Conservation (phyloP, 2,888 invertebrate species). For the Drosophila fungiperda region DNA sequence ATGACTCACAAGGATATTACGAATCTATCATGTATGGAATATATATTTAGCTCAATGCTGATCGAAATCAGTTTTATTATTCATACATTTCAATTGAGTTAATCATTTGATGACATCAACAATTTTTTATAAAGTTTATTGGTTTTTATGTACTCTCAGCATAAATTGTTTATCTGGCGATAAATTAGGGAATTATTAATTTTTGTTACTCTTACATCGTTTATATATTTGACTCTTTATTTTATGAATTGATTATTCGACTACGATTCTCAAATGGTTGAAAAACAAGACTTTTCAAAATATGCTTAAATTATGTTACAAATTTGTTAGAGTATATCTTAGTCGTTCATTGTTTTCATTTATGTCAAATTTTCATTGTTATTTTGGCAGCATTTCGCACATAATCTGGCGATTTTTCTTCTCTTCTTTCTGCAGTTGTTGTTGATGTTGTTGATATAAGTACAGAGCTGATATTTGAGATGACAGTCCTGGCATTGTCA, state of each 20-base stretch:
- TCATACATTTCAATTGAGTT: conserved; percentile 11
- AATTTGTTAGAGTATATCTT: conserved; percentile 17
- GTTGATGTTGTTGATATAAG: conserved; percentile 38
- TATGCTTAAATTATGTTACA: neutral
- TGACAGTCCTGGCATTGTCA: conserved; percentile 46
- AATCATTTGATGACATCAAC: conserved; percentile 16
- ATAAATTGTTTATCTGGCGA: neutral
- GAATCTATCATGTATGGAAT: neutral
- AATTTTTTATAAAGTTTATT: neutral
- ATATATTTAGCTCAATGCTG: neutral
- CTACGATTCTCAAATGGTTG: neutral
- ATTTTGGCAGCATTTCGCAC: conserved; percentile 69
- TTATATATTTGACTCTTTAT: neutral
- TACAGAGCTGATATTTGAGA: conserved; percentile 19
- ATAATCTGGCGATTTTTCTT: conserved; percentile 62
- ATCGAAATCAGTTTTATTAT: neutral
- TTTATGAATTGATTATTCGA: neutral
- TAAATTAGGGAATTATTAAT: neutral
- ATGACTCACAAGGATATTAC: neutral
- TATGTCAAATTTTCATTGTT: conserved; percentile 39
- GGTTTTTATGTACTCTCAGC: neutral
- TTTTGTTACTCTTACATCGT: neutral
- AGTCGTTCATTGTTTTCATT: neutral
- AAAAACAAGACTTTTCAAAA: neutral
- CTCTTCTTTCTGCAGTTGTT: conserved; percentile 20